Conservation (phyloP, 2,888 invertebrate species). For the Thereva unica region DNA sequence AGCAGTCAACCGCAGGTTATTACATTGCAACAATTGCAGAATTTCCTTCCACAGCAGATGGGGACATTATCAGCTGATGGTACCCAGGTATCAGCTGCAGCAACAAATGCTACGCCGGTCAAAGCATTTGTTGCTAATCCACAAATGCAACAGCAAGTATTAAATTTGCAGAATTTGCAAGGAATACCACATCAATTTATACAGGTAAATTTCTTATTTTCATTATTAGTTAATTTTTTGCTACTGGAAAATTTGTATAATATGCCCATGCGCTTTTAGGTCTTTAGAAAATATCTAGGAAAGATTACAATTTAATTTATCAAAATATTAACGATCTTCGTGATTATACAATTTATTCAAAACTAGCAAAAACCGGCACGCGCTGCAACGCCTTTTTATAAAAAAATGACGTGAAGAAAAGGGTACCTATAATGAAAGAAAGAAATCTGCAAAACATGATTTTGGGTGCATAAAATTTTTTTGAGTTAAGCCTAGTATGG, state of each 20-base stretch:
- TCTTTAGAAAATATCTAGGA: not conserved
- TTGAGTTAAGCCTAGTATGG: no score
- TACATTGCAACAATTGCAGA: conserved; percentile 46
- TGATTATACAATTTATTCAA: no score
- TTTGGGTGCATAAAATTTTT: no score
- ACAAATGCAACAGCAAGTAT: conserved; percentile 46
- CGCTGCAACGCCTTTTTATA: no score
- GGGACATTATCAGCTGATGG: conserved; percentile 40
- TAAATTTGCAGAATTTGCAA: conserved; percentile 46
- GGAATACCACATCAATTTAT: conserved; percentile 48
- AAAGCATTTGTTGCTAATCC: conserved; percentile 45
- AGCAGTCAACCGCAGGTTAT: conserved; percentile 44
- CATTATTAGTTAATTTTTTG: not conserved
- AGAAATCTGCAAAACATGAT: no score
- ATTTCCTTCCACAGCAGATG: conserved; percentile 46
- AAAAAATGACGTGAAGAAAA: no score
- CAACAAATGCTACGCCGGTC: conserved; percentile 44
- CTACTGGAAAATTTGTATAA: not conserved
- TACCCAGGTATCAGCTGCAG: conserved; percentile 39
- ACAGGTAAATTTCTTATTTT: conserved; percentile 40
- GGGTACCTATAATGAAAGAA: no score
- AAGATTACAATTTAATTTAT: no score
- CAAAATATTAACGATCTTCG: no score
- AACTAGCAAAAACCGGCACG: no score
- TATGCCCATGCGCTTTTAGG: not conserved